Percentiles rank a stretch among this genome's conserved stretches.
Conservation (phyloP, 2,888 invertebrate genomes). For the Tanypteryx hageni region DNA sequence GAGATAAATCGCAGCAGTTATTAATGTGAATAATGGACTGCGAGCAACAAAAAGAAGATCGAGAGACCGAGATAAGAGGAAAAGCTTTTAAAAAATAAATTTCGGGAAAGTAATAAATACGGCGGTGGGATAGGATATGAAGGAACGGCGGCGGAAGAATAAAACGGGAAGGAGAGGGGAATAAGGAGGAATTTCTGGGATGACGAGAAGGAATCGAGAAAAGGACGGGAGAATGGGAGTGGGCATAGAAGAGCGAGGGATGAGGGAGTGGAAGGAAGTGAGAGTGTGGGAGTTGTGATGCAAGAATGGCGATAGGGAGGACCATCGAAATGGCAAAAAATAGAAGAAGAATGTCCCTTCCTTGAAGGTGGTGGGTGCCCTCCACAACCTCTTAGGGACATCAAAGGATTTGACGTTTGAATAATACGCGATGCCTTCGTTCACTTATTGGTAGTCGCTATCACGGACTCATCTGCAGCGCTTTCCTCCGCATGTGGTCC, state of each 20-base stretch:
- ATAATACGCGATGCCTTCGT: constrained; percentile 10
- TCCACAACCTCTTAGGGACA: not conserved
- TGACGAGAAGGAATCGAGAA: not conserved
- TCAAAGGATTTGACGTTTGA: constrained; percentile 10
- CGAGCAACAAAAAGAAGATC: too few species aligned
- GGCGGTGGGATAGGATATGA: not conserved
- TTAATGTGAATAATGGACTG: too few species aligned
- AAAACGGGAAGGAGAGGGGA: not conserved
- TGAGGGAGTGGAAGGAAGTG: too few species aligned
- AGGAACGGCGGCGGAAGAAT: not conserved
- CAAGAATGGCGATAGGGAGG: not conserved
- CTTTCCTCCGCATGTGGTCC: constrained; percentile 2
- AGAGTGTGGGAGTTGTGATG: not conserved
- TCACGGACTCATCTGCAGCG: not conserved
- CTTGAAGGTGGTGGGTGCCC: not conserved
- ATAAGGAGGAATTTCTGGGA: not conserved
- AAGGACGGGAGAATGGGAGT: too few species aligned
- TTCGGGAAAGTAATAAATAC: not conserved
- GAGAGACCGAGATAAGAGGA: too few species aligned
- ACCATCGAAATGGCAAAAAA: not conserved
- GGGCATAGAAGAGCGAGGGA: too few species aligned
- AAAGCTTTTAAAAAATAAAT: too few species aligned
- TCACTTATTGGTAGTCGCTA: constrained; percentile 17
- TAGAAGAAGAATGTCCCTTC: not conserved
- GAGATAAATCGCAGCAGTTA: too few species aligned